phyloP scores from a whole-genome alignment of 2,113 vertebrate genomes.

The Anguilla japonica region DNA sequence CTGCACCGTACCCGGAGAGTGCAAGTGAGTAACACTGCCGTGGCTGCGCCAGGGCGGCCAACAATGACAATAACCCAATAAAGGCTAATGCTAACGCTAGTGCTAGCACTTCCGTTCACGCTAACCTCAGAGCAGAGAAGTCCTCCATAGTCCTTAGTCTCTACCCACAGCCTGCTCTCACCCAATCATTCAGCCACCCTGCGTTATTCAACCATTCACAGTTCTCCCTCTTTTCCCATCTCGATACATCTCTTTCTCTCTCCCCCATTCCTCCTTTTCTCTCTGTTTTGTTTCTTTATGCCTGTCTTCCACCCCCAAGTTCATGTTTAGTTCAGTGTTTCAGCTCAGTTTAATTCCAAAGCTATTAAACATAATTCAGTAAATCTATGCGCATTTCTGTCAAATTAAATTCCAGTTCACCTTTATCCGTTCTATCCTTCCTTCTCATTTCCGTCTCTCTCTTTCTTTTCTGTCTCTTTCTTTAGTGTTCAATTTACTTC shows the following conservation, averaged over 20 bases:
- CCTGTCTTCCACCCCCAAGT: background rate
- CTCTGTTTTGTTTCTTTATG: background rate
- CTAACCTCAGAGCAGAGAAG: no score
- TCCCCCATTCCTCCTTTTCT: background rate
- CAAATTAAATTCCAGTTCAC: background rate
- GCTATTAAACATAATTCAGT: background rate
- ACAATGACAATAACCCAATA: background rate
- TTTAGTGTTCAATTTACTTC: no score
- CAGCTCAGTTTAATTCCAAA: background rate
- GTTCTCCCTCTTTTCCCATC: background rate
- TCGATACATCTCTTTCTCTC: no score
- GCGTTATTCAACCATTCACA: no score
- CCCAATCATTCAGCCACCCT: no score
- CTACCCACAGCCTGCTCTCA: no score
- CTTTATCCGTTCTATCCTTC: background rate
- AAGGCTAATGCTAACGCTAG: background rate
- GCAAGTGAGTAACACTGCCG: constrained; percentile 66
- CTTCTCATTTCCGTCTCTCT: background rate
- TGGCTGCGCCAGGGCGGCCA: background rate
- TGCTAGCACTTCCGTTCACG: background rate
- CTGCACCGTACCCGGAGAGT: constrained; percentile 70
- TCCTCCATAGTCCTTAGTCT: no score
- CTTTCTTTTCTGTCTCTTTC: no score
- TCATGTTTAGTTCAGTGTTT: background rate
- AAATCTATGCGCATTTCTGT: background rate